A percentile compares a stretch with the other conserved stretches of the same genome.
Conservation (phyloP, 2,888 invertebrate species). For the Phortica okadai region DNA sequence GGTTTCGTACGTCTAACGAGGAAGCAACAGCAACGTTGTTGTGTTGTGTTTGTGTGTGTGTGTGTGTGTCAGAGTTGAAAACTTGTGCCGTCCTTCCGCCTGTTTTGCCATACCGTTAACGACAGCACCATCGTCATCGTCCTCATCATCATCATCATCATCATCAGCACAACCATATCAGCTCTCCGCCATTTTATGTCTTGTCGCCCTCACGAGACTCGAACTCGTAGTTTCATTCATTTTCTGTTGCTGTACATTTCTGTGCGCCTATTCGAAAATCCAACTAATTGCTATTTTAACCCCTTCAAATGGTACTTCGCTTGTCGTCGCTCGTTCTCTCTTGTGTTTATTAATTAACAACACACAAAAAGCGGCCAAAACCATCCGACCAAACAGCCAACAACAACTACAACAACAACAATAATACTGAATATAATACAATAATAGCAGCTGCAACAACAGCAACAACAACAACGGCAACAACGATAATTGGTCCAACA, state of each 20-base stretch:
- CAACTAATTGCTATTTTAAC: constrained; percentile 73
- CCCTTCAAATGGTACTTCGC: constrained; percentile 68
- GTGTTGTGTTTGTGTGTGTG: constrained; percentile 4
- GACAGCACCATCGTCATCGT: neutral
- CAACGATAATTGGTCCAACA: constrained; percentile 30
- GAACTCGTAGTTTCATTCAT: constrained; percentile 5
- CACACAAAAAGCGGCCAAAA: constrained; percentile 64
- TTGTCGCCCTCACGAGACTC: constrained; percentile 9
- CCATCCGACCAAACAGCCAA: constrained; percentile 56
- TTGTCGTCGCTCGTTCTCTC: constrained; percentile 32
- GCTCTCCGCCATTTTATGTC: neutral
- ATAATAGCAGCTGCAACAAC: constrained; percentile 28
- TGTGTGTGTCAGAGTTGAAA: constrained; percentile 15
- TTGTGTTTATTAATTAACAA: constrained; percentile 72
- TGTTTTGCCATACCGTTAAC: too few species aligned
- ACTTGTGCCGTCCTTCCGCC: neutral
- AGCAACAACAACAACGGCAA: constrained; percentile 36
- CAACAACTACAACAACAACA: constrained; percentile 44
- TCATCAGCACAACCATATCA: too few species aligned
- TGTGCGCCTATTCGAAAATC: constrained; percentile 71
- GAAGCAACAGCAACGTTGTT: constrained; percentile 13
- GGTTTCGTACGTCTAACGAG: too few species aligned
- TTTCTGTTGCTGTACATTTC: constrained; percentile 54
- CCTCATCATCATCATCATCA: too few species aligned
- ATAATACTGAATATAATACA: constrained; percentile 36